phyloP scores from a whole-genome alignment of 2,113 vertebrate species.

The Orcinus orca region DNA sequence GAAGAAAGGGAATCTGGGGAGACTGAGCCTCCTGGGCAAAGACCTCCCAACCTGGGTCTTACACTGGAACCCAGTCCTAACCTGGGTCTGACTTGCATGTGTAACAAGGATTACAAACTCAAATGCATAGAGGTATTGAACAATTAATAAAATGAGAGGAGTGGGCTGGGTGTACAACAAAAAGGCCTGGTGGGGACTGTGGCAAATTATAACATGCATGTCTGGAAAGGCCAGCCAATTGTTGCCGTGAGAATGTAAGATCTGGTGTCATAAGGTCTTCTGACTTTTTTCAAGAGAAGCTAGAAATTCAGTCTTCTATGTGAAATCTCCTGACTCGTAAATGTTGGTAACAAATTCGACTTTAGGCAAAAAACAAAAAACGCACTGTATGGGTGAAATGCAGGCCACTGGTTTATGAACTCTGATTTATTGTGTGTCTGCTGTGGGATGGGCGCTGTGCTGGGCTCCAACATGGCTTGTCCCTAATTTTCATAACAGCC shows the following conservation, averaged over 20 bases:
- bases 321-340: not conserved
- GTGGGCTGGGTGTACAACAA: not conserved
- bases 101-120: not conserved
- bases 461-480: not conserved
- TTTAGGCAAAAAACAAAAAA: not conserved
- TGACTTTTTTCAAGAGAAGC: not conserved
- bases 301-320: not conserved
- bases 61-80: not conserved
- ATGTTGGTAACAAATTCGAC: not conserved
- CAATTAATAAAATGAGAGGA: not conserved
- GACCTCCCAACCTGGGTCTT: not conserved
- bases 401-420: not conserved
- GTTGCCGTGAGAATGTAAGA: not conserved
- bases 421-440: not conserved
- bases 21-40: not conserved
- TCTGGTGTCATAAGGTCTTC: not conserved
- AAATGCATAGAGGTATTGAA: not conserved
- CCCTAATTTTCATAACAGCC: not conserved
- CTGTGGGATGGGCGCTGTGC: not conserved
- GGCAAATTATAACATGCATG: rapidly evolving
- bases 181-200: not conserved
- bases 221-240: rapidly evolving
- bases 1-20: not conserved
- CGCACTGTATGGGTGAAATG: not conserved
- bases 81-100: not conserved